These are phyloP conservation scores for Acanthosepion esculentum DNA, from an alignment of 2,888 invertebrate genomes.

Conservation along the genomic window DNA sequence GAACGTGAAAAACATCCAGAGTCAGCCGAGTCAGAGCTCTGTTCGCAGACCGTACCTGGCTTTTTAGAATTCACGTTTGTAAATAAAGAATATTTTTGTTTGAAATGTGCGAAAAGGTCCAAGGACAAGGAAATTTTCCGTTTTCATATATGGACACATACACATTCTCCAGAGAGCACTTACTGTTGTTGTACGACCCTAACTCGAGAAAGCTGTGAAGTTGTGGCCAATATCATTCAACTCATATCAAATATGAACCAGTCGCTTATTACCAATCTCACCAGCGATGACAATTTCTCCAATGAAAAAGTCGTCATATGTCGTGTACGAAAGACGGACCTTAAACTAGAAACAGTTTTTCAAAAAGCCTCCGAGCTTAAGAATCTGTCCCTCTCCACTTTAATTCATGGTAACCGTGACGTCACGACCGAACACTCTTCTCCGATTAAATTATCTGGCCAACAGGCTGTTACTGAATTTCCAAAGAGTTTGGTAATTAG, in stretches of 20 bases:
- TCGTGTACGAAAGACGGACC: slow-evolving; percentile 34
- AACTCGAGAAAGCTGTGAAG: slow-evolving; percentile 38
- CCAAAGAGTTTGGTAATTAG: background rate
- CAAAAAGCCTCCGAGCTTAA: background rate
- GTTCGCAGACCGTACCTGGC: background rate
- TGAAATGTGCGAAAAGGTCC: slow-evolving; percentile 36
- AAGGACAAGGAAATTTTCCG: slow-evolving; percentile 39
- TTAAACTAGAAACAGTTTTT: slow-evolving; percentile 38
- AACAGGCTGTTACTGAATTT: background rate
- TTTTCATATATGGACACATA: slow-evolving; percentile 38
- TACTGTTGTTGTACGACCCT: slow-evolving; percentile 44
- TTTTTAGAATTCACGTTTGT: slow-evolving; percentile 44
- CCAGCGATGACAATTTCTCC: background rate
- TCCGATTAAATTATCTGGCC: background rate
- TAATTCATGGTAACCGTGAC: background rate
- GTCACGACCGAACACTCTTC: background rate
- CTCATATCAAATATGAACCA: slow-evolving; percentile 36
- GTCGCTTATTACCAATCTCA: background rate
- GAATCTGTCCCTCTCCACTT: background rate
- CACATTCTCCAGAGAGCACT: slow-evolving; percentile 34
- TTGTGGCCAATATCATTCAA: background rate
- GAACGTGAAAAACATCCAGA: background rate
- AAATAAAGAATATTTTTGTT: slow-evolving; percentile 40
- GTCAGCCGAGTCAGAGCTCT: background rate
- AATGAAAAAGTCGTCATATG: background rate